phyloP scores from a whole-genome alignment of 2,888 invertebrate species.

The Neuroscelio doddi region DNA sequence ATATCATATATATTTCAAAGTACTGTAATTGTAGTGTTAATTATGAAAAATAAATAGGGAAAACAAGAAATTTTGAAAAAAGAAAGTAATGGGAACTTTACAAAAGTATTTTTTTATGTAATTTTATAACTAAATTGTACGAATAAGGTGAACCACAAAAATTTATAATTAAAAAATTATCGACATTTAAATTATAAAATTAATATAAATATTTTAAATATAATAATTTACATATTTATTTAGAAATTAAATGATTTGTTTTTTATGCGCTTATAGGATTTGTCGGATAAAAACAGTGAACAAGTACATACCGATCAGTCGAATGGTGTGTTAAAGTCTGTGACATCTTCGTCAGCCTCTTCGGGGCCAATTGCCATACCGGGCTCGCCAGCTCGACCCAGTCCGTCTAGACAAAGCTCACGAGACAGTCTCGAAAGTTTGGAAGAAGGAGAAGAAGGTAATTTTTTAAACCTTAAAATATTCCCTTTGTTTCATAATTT shows the following conservation, averaged over 20 bases:
- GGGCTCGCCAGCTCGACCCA: constrained; percentile 70
- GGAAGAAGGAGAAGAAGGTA: constrained; percentile 73
- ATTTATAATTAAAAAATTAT: too few relatives aligned
- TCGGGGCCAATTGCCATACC: constrained; percentile 73
- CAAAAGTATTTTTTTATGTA: too few relatives aligned
- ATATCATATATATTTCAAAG: background rate
- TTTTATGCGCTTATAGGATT: constrained; percentile 51
- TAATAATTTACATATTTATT: background rate
- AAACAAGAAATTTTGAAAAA: too few relatives aligned
- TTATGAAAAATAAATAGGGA: too few relatives aligned
- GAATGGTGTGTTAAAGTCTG: constrained; percentile 53
- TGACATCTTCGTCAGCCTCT: constrained; percentile 57
- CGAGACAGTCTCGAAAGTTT: constrained; percentile 74
- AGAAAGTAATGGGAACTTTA: too few relatives aligned
- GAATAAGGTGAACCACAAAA: too few relatives aligned
- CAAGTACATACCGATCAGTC: constrained; percentile 58
- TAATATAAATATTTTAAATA: too few relatives aligned
- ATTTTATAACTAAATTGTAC: too few relatives aligned
- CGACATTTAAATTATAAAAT: too few relatives aligned
- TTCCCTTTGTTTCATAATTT: too few relatives aligned
- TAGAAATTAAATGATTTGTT: background rate
- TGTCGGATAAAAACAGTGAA: constrained; percentile 56
- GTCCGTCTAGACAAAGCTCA: constrained; percentile 75
- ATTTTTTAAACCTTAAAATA: too few relatives aligned
- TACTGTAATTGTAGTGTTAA: too few relatives aligned